Evolutionary conservation across 2,888 invertebrate genomes (phyloP).

Genomic region (Apodemia hepburni): DNA sequence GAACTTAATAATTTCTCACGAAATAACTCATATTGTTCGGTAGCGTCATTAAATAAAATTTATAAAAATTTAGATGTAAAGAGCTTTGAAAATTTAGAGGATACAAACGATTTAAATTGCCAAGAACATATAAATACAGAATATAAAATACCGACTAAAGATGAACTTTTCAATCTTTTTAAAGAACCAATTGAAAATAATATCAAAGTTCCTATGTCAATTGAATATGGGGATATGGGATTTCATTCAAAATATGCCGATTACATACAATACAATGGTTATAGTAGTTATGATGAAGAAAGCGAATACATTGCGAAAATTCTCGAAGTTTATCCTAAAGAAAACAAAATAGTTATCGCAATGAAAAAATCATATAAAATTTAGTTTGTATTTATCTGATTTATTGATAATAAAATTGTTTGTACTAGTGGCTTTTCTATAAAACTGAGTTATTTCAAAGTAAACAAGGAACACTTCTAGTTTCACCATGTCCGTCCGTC

Average conservation of each 20-base stretch:
- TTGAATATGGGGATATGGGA: slow-evolving; percentile 56
- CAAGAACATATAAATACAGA: slow-evolving; percentile 5
- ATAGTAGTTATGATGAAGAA: slow-evolving; percentile 37
- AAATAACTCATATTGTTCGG: slow-evolving; percentile 45
- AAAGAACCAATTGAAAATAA: slow-evolving; percentile 22
- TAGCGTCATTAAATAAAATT: slow-evolving; percentile 47
- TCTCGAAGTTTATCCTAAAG: slow-evolving; percentile 49
- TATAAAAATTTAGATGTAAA: slow-evolving; percentile 58
- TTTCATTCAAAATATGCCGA: slow-evolving; percentile 52
- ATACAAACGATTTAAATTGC: slow-evolving; percentile 14
- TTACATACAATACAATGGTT: slow-evolving; percentile 39
- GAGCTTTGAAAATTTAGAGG: slow-evolving; percentile 43
- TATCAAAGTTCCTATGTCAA: slow-evolving; percentile 45
- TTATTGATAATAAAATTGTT: background rate
- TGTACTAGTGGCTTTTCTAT: background rate
- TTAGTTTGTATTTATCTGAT: background rate
- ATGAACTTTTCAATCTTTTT: slow-evolving; percentile 49
- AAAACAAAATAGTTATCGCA: slow-evolving; percentile 40
- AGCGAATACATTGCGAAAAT: slow-evolving; percentile 38
- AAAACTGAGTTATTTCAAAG: no score
- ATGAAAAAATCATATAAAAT: slow-evolving; percentile 20
- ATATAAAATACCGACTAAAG: slow-evolving; percentile 42
- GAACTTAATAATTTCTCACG: slow-evolving; percentile 33
- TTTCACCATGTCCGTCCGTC: no score
- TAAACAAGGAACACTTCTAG: no score